A percentile compares a stretch with the other conserved stretches of the same genome.
phyloP scores from a whole-genome alignment of 2,888 invertebrate genomes.

The Spisula subtruncata region DNA sequence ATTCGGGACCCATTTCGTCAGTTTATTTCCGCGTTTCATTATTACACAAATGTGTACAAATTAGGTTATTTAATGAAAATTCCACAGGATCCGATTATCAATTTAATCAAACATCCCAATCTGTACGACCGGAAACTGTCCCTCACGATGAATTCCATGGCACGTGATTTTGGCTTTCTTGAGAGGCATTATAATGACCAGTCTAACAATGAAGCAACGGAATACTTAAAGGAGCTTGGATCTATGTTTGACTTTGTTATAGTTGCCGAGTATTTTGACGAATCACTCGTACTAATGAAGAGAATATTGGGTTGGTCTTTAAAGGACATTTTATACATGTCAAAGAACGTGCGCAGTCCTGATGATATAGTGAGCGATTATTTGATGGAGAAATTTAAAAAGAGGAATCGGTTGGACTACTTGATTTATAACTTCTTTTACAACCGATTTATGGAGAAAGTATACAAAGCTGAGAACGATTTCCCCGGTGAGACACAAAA shows the following conservation, averaged over 20 bases:
- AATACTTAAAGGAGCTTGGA: slow-evolving; percentile 17
- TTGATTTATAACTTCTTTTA: slow-evolving; percentile 41
- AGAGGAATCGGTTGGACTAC: slow-evolving; percentile 37
- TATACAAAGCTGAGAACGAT: not conserved
- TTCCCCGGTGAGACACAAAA: not conserved
- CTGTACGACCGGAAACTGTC: slow-evolving; percentile 24
- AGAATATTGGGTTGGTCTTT: slow-evolving; percentile 40
- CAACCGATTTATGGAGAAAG: not conserved
- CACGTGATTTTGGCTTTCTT: slow-evolving; percentile 37
- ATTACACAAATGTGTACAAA: slow-evolving; percentile 34
- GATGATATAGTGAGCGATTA: not conserved
- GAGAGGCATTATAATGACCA: not conserved
- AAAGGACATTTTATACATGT: slow-evolving; percentile 45
- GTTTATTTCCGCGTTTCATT: slow-evolving; percentile 41
- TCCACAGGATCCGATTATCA: slow-evolving; percentile 25
- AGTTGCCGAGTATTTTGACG: slow-evolving; percentile 47
- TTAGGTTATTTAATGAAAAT: slow-evolving; percentile 17
- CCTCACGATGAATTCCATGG: slow-evolving; percentile 44
- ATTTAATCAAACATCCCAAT: slow-evolving; percentile 15
- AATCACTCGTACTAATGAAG: slow-evolving; percentile 48
- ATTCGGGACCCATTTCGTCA: slow-evolving; percentile 32
- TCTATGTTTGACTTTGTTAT: slow-evolving; percentile 49
- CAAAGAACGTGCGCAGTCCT: slow-evolving; percentile 29
- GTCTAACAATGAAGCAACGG: not conserved
- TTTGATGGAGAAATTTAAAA: not conserved